Percentiles rank a stretch among this genome's conserved stretches.
Conservation (phyloP, 2,888 invertebrate genomes). For the Neoaliturus tenellus region DNA sequence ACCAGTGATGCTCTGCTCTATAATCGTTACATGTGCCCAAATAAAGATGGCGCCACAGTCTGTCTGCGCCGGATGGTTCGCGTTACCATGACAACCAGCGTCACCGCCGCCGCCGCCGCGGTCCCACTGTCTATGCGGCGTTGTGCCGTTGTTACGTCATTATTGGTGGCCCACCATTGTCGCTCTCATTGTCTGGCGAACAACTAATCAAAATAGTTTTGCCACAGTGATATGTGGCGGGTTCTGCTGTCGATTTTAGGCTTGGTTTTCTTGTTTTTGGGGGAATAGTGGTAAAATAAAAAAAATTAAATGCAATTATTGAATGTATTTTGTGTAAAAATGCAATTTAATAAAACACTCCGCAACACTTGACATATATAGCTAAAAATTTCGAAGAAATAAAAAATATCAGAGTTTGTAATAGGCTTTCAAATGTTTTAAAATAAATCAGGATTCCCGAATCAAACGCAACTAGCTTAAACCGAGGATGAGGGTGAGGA, state of each 20-base stretch:
- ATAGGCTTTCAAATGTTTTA: no score
- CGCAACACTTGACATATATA: no score
- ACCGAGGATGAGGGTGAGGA: no score
- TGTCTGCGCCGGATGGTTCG: background rate
- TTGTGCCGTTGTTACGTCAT: background rate
- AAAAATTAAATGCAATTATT: no score
- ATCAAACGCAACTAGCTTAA: no score
- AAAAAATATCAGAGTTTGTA: no score
- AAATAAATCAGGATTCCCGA: no score
- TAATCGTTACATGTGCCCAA: background rate
- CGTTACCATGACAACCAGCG: background rate
- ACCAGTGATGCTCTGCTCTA: background rate
- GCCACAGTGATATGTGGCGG: background rate
- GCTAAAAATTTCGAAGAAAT: no score
- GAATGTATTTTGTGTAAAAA: no score
- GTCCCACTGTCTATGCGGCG: no score
- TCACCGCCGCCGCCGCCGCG: background rate
- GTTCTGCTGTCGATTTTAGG: background rate
- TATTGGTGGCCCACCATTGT: background rate
- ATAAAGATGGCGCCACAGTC: slow-evolving; percentile 5
- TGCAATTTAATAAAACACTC: no score
- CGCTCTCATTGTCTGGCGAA: background rate
- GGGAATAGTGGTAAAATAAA: no score
- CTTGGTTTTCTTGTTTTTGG: background rate
- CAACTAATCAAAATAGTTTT: slow-evolving; percentile 5